phyloP scores from a whole-genome alignment of 1,140 invertebrate species.

The Maniola jurtina region DNA sequence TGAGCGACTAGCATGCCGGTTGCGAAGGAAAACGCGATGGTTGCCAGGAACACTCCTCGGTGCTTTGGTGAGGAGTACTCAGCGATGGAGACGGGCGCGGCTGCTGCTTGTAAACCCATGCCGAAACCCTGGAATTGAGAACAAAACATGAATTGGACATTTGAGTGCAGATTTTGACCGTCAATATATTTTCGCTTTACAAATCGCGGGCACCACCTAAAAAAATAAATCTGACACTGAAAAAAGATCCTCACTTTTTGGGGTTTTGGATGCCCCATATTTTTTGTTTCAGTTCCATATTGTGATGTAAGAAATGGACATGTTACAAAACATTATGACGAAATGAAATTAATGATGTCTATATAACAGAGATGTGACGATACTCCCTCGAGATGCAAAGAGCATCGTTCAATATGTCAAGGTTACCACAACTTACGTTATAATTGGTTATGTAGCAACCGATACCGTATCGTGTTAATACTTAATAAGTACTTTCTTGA shows the following conservation, averaged over 20 bases:
- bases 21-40: constrained; percentile 71
- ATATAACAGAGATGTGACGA: neutral
- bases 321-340: too few relatives aligned
- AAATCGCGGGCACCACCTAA: too few relatives aligned
- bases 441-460: neutral
- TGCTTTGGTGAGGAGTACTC: constrained; percentile 67
- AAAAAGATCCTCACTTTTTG: too few relatives aligned
- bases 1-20: constrained; percentile 68
- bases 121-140: constrained; percentile 57
- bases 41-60: constrained; percentile 62
- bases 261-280: too few relatives aligned
- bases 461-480: too few relatives aligned
- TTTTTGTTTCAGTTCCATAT: too few relatives aligned
- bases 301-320: too few relatives aligned
- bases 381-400: neutral
- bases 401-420: neutral
- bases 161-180: neutral
- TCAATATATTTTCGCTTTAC: too few relatives aligned
- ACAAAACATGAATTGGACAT: neutral
- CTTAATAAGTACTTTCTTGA: too few relatives aligned
- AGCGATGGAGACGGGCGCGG: constrained; percentile 64
- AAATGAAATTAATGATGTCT: too few relatives aligned
- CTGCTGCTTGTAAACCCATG: constrained; percentile 68
- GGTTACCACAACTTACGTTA: neutral
- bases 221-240: too few relatives aligned